Percentiles rank a stretch among this genome's conserved stretches.
phyloP scores from a whole-genome alignment of 2,113 vertebrate species.

The Coptodon rendalli region DNA sequence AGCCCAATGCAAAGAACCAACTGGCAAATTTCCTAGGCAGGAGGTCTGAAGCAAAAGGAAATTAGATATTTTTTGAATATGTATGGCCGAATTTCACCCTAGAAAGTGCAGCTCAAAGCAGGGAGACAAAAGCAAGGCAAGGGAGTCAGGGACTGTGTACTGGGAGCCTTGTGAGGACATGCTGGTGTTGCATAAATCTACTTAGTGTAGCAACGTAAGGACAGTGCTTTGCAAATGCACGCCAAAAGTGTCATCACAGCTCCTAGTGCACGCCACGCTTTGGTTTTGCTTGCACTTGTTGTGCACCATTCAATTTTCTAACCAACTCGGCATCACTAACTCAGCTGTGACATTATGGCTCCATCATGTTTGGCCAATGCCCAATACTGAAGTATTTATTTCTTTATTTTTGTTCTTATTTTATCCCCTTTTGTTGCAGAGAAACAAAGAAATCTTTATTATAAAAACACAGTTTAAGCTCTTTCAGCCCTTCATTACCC shows the following conservation, averaged over 20 bases:
- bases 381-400: neutral
- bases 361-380: neutral
- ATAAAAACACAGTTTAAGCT: neutral
- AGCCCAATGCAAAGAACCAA: neutral
- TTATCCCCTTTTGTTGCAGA: neutral
- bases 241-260: neutral
- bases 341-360: neutral
- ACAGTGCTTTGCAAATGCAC: neutral
- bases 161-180: neutral
- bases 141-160: neutral
- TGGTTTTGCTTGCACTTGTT: neutral
- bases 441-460: fast-evolving
- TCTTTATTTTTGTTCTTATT: neutral
- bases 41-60: neutral
- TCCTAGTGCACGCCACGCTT: neutral
- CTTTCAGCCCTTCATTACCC: neutral
- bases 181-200: neutral
- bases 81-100: neutral
- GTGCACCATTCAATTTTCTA: too few species aligned
- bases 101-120: neutral
- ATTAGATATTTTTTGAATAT: neutral
- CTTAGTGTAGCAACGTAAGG: neutral
- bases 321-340: neutral
- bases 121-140: neutral
- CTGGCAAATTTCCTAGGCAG: neutral